phyloP scores from a whole-genome alignment of 2,888 invertebrate genomes.

The Eristalinus sepulchralis region DNA sequence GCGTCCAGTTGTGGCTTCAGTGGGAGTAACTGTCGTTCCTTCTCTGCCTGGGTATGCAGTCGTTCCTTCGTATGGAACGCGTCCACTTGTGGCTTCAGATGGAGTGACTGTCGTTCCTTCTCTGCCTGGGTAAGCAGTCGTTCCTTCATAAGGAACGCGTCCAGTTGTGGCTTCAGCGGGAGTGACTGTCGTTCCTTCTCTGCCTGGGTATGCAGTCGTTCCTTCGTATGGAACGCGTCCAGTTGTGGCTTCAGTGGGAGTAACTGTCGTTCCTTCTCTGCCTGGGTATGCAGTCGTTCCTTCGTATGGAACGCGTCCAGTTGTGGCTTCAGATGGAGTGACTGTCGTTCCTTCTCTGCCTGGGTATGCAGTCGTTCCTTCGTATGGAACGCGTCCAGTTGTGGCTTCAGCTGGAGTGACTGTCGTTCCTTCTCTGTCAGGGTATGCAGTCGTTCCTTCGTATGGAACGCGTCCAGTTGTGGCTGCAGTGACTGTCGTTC shows the following conservation, averaged over 20 bases:
- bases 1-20: neutral
- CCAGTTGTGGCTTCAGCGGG: conserved; percentile 2
- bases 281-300: conserved; percentile 4
- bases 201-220: neutral
- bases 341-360: too few species aligned
- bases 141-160: neutral
- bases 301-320: neutral
- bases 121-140: neutral
- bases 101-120: neutral
- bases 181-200: neutral
- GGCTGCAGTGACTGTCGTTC: neutral
- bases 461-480: neutral
- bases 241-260: neutral
- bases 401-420: neutral
- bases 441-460: neutral
- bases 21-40: neutral
- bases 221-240: neutral
- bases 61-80: neutral
- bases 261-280: neutral
- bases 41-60: neutral
- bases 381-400: too few species aligned
- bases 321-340: neutral
- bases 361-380: too few species aligned
- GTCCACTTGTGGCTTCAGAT: neutral
- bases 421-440: neutral